phyloP scores from a whole-genome alignment of 2,113 vertebrate genomes.

The Ellobius talpinus region DNA sequence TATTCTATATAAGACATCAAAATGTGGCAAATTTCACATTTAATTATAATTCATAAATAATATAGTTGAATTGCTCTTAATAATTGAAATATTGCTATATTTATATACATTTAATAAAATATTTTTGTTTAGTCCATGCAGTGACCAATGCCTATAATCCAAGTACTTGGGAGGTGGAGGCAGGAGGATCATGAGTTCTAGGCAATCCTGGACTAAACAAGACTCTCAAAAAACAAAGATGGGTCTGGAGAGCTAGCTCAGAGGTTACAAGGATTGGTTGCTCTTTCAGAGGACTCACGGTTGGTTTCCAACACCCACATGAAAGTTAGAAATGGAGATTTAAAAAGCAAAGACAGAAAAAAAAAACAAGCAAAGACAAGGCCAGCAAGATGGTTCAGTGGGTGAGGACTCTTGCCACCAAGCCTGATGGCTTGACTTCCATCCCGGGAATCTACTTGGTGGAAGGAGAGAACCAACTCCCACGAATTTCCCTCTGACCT shows the following conservation, averaged over 20 bases:
- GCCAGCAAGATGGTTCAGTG: not conserved
- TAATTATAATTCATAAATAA: slow-evolving; percentile 27
- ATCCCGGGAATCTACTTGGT: not conserved
- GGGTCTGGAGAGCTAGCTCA: not conserved
- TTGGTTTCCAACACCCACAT: no score
- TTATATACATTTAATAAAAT: slow-evolving; percentile 39
- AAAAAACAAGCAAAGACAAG: not conserved
- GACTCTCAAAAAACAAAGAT: not conserved
- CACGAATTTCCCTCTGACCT: not conserved
- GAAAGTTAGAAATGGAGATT: not conserved
- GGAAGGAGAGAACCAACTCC: not conserved
- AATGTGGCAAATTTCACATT: slow-evolving; percentile 28
- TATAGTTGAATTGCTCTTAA: slow-evolving; percentile 19
- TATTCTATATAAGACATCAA: not conserved
- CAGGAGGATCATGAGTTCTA: not conserved
- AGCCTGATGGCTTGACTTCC: not conserved
- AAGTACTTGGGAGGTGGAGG: not conserved
- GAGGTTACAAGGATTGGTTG: not conserved
- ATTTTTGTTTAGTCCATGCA: not conserved
- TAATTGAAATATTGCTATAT: not conserved
- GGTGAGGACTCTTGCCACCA: not conserved
- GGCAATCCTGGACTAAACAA: not conserved
- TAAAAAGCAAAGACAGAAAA: not conserved
- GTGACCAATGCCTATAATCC: not conserved
- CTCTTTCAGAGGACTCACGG: no score